Evolutionary conservation across 1,140 invertebrate species (phyloP), one percentile per base, ranked within the genome.

Genomic region (Anadara kagoshimensis): DNA sequence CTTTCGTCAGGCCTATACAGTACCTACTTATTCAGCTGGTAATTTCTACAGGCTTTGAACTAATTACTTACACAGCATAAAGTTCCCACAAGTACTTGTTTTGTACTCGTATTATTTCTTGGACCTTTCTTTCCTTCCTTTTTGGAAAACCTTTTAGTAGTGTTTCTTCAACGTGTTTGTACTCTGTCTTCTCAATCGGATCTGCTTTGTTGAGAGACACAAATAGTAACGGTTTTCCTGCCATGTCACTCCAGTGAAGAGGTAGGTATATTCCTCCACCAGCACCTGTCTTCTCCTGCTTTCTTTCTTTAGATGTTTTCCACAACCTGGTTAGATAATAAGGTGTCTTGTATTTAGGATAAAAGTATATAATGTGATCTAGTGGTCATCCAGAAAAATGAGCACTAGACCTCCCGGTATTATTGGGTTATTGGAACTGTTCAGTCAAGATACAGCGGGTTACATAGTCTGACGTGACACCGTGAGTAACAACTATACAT

Each of bases 41-140:
- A 36, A 36, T n/a, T n/a, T n/a, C 29, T 36, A 36, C 7, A 36
- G 24, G 14, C n/a, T n/a, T 68, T 0, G 1, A n/a, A 41, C 54
- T 43, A 47, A n/a, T 10, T 20, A 63, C 69, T 65, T 53, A 73
- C 75, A 64, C 63, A 57, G 56, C 14, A 43, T 67, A 78, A 14
- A 63, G 61, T 26, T 63, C 45, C 76, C 76, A 78, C 63, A 78
- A 43, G 14, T 56, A 43, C 11, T 51, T 20, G 43, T 78, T 78
- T 64, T 78, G 71, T 1, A 78, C 61, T 22, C 76, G 61, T 49
- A 70, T 71, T 54, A 78, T 69, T 51, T 59, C 63, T 11, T 65
- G 29, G 44, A 78, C 65, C 11, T 62, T 49, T 14, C 56, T 54
- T 58, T 71, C 65, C 11, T 62, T 49, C 8, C 56, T 54, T 58